Evolutionary conservation across 2,113 vertebrate species (phyloP).

Genomic region (Syngnathus scovelli): DNA sequence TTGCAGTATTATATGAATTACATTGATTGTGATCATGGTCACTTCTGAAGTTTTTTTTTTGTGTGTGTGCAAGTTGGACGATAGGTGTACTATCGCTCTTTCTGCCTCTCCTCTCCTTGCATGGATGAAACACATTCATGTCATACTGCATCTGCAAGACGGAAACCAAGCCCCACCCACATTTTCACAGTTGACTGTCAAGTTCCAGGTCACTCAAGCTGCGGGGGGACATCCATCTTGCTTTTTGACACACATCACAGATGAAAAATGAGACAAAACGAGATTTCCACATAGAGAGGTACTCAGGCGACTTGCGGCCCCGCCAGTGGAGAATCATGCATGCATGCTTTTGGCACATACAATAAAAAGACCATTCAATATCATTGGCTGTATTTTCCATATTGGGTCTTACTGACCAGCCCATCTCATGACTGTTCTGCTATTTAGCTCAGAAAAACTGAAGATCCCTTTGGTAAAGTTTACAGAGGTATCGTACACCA

Average conservation of each 20-base stretch:
- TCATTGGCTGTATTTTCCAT: constrained; percentile 28
- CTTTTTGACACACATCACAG: constrained; percentile 35
- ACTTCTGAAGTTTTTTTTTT: constrained; percentile 4
- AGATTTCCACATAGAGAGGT: constrained; percentile 43
- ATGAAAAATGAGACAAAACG: constrained; percentile 54
- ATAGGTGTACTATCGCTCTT: constrained; percentile 16
- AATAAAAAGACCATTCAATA: constrained; percentile 5
- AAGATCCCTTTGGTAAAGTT: constrained; percentile 36
- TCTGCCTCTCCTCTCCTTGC: constrained; percentile 22
- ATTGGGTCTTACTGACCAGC: constrained; percentile 17
- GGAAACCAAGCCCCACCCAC: constrained; percentile 28
- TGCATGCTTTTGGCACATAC: neutral
- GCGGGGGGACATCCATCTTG: constrained; percentile 35
- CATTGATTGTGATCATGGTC: constrained; percentile 4
- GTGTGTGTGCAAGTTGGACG: neutral
- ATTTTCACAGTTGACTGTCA: constrained; percentile 52
- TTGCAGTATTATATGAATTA: constrained; percentile 20
- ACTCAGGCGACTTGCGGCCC: constrained; percentile 7
- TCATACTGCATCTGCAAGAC: constrained; percentile 35
- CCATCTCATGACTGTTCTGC: constrained; percentile 30
- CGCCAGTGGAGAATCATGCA: constrained; percentile 1
- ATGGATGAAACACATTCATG: constrained; percentile 27
- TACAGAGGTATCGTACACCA: constrained; percentile 26
- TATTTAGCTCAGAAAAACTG: constrained; percentile 25
- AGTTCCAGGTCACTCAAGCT: constrained; percentile 45